Evolutionary conservation across 2,113 vertebrate species (phyloP).

Genomic region (Ptyas mucosa): DNA sequence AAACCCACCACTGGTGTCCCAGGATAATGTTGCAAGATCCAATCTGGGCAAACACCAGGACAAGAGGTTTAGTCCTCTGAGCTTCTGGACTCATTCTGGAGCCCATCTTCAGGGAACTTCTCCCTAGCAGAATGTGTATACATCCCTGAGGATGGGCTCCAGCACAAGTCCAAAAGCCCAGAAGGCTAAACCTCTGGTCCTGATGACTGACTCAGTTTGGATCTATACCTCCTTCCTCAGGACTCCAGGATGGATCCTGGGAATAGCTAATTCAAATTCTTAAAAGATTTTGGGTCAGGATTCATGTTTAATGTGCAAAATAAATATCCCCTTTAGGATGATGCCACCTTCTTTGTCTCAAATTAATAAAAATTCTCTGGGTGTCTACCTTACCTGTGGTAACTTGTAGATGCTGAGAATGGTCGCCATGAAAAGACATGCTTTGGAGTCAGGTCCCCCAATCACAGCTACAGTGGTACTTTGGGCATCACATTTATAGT

Average conservation of each 20-base stretch:
- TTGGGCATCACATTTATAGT: not conserved
- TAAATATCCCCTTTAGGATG: not conserved
- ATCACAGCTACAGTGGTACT: not conserved
- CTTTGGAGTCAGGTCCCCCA: not conserved
- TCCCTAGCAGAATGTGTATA: not conserved
- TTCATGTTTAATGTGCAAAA: not conserved
- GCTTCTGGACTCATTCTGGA: not conserved
- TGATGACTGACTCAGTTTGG: too few relatives aligned
- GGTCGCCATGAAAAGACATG: not conserved
- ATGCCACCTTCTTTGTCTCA: not conserved
- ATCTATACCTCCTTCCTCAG: not conserved
- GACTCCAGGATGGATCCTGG: not conserved
- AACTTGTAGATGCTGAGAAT: slow-evolving; percentile 2
- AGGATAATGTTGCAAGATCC: not conserved
- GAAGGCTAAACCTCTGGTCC: too few relatives aligned
- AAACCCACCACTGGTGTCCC: too few relatives aligned
- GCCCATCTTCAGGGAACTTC: not conserved
- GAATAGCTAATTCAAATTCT: not conserved
- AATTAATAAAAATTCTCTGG: not conserved
- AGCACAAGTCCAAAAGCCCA: not conserved
- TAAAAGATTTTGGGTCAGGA: not conserved
- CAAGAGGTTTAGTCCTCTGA: not conserved
- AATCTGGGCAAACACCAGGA: not conserved
- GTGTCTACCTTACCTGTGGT: not conserved
- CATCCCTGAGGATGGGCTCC: not conserved